Evolutionary conservation across 92 coral and sea anemone genomes (phyloP).

Genomic region (Palythoa heliodiscus): DNA sequence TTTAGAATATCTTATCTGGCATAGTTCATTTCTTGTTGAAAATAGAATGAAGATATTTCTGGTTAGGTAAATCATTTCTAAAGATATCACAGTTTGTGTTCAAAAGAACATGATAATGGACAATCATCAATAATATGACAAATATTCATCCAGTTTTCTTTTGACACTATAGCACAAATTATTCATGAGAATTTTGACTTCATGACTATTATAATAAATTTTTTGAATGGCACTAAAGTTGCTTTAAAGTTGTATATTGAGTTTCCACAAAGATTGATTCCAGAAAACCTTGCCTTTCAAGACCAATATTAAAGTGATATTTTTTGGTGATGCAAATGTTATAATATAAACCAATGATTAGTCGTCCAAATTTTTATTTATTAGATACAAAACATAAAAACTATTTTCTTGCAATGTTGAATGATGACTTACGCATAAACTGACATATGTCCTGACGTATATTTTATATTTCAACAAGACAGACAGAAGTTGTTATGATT

Average conservation of each 20-base stretch:
- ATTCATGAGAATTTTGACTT: not conserved
- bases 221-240: not conserved
- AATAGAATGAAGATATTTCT: not conserved
- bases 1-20: not conserved
- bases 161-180: not conserved
- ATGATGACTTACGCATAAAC: not conserved
- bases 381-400: not conserved
- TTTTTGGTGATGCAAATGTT: not conserved
- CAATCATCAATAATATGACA: not conserved
- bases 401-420: not conserved
- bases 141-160: not conserved
- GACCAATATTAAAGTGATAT: not conserved
- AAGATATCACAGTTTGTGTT: constrained; percentile 6
- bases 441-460: no score
- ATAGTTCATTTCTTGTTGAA: not conserved
- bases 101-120: not conserved
- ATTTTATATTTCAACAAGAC: not conserved
- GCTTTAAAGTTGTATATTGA: not conserved
- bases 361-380: not conserved
- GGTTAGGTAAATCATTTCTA: not conserved
- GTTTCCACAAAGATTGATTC: not conserved
- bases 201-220: not conserved
- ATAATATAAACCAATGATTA: not conserved
- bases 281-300: not conserved
- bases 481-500: not conserved